Percentiles rank a stretch among this genome's conserved stretches.
These are phyloP conservation scores for Frieseomelitta varia DNA, from an alignment of 1,140 invertebrate species.

Conservation along the genomic window DNA sequence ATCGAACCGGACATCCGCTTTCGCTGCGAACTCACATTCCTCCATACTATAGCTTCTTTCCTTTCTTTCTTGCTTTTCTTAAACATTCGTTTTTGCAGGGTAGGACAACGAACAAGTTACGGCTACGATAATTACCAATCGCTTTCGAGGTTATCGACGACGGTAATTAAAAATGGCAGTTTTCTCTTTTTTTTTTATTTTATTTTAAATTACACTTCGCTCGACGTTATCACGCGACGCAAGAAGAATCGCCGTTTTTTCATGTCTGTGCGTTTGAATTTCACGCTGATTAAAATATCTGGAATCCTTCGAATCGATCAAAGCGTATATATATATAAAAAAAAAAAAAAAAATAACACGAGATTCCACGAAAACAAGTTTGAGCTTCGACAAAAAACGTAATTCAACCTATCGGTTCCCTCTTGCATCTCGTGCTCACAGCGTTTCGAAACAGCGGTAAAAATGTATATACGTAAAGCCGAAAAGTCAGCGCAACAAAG, in stretches of 20 bases:
- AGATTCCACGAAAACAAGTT: neutral
- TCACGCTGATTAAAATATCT: neutral
- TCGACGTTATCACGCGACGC: conserved; percentile 24
- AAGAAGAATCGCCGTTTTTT: conserved; percentile 3
- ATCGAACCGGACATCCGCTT: conserved; percentile 42
- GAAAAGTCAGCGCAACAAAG: conserved; percentile 34
- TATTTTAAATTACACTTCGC: conserved; percentile 11
- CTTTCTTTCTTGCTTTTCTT: neutral
- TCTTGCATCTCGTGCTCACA: conserved; percentile 7
- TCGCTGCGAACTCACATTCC: conserved; percentile 31
- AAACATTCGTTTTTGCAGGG: conserved; percentile 23
- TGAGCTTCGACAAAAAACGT: neutral
- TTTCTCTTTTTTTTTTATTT: neutral
- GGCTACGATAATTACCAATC: conserved; percentile 18
- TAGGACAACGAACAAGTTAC: conserved; percentile 42
- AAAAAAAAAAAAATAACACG: neutral
- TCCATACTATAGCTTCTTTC: neutral
- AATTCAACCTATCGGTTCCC: neutral
- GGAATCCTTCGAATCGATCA: conserved; percentile 17
- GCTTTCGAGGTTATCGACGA: conserved; percentile 18
- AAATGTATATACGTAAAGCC: neutral
- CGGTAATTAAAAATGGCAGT: conserved; percentile 49
- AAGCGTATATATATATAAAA: neutral
- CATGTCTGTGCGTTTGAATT: conserved; percentile 34
- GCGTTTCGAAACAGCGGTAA: conserved; percentile 5